Evolutionary conservation across 2,797 vertebrate genomes (phyloP), one percentile per base, ranked within the genome.

Genomic region (Mareca penelope): DNA sequence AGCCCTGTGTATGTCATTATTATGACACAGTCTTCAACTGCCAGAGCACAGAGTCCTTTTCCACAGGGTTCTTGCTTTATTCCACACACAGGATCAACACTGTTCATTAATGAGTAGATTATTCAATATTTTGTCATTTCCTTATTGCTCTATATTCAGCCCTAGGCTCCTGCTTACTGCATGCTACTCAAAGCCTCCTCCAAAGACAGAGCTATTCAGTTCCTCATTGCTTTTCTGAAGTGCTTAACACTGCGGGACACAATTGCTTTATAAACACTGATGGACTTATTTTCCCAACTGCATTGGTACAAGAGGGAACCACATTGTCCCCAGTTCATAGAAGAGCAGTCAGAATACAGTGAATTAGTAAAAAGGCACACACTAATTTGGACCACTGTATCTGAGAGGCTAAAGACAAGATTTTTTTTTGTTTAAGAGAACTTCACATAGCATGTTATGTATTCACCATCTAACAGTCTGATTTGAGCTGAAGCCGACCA

Each of bases 271-370:
- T 67, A 77, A 93, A 80, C 78, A 77, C 40, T 46, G 83, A 94
- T 88, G 88, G 88, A 42, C 80, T 91, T 86, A 93, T 91, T 93
- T 95, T 87, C 89, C 56, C 88, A 94, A 70, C 59, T 90, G 63
- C 80, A 89, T 50, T 69, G 64, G 35, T 79, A 79, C n/a, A 88
- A 68, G 83, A 69, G 26, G n/a, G 29, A 60, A 70, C 37, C 10
- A 53, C 48, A 71, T 23, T 94, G 89, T 89, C 75, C 75, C 40
- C 28, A 52, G 0, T 48, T 80, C 61, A 69, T 53, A 65, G 88
- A 80, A 81, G 61, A 73, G 64, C 60, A 86, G 60, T 0, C 57
- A 37, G 33, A 64, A 69, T 77, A 81, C 59, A 80, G 10, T 39
- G 29, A n/a, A 75, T 85, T 57, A 46, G 8, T 14, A 55, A 81